phyloP scores from a whole-genome alignment of 1,140 invertebrate genomes.

The Akabosia matsudoensis region DNA sequence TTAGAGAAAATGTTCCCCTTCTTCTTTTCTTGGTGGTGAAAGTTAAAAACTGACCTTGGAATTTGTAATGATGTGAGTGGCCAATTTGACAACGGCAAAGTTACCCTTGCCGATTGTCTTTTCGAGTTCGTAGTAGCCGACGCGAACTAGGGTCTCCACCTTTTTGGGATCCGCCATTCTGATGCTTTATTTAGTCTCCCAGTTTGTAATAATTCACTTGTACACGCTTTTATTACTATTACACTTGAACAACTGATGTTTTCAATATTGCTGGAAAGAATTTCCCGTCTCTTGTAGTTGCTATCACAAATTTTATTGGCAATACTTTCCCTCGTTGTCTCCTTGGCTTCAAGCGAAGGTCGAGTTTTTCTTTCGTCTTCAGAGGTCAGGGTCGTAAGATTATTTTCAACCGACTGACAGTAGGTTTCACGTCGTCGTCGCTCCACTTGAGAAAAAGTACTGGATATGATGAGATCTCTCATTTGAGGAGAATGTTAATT shows the following conservation, averaged over 20 bases:
- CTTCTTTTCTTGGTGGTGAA: neutral
- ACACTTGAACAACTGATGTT: too few species aligned
- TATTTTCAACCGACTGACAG: too few species aligned
- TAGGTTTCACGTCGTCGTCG: constrained; percentile 16
- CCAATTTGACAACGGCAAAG: constrained; percentile 97
- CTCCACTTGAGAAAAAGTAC: neutral
- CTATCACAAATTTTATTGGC: too few species aligned
- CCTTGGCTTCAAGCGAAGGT: neutral
- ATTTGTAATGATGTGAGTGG: constrained; percentile 94
- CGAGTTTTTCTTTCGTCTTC: neutral
- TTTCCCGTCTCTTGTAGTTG: too few species aligned
- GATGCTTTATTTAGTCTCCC: neutral
- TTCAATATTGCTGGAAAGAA: too few species aligned
- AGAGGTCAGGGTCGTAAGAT: too few species aligned
- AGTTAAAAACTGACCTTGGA: constrained; percentile 77
- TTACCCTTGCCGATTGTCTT: constrained; percentile 97
- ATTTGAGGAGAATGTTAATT: constrained; percentile 14
- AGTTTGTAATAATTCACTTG: too few species aligned
- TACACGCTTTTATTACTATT: neutral
- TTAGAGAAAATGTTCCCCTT: neutral
- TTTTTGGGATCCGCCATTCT: constrained; percentile 32
- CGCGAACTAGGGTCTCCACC: constrained; percentile 75
- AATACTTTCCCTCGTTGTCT: neutral
- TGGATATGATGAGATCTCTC: constrained; percentile 7
- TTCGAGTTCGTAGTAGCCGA: constrained; percentile 95